Base-by-base conservation (phyloP, 1,140 invertebrate species). In the Pseudomyrmex concolor region DNA sequence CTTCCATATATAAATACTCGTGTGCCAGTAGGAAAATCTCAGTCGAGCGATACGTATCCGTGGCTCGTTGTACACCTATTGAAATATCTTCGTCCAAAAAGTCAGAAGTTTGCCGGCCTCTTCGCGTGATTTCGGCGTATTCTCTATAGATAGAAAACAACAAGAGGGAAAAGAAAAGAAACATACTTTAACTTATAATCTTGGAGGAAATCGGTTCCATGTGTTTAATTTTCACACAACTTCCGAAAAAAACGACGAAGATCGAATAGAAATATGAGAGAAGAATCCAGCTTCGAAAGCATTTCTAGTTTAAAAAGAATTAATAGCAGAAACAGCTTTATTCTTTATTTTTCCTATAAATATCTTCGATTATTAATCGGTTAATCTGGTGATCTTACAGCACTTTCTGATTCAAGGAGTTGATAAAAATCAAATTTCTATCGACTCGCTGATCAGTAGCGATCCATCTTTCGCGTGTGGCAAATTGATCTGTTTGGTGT, bases 1-100 rank as follows among this genome's bases (percentile, higher is more conserved):
- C 84, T 86, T 83, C 80, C 64, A 90, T 71, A 89, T 91, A 91
- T 91, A 91, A 91, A 91, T 91, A 91, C 89, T 85, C 90, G 86
- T 90, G 86, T 88, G 91, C 86, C 84, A 90, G 60, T 84, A 72
- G 91, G 78, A 89, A 90, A 90, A 83, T 89, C 83, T 90, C 89
- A 90, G 91, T 91, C 87, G 83, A 63, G 70, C 70, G 77, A 73
- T 55, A 86, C 88, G 86, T 86, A 83, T 25, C 43, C 5, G 43
- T 59, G 9, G 15, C 43, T 34, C 51, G 50, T 78, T 19, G 54
- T 22, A 15, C 73, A 43, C 67, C 25, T n/a, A 55, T 34, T 34
- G 25, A 70, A n/a, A 43, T 50, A 68, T 2, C 34, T 48, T 13
- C 19, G 22, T 34, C 15, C 43, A 50, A 67, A 25, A 45, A 50